phyloP scores from a whole-genome alignment of 2,113 vertebrate species.

The Lynx canadensis region DNA sequence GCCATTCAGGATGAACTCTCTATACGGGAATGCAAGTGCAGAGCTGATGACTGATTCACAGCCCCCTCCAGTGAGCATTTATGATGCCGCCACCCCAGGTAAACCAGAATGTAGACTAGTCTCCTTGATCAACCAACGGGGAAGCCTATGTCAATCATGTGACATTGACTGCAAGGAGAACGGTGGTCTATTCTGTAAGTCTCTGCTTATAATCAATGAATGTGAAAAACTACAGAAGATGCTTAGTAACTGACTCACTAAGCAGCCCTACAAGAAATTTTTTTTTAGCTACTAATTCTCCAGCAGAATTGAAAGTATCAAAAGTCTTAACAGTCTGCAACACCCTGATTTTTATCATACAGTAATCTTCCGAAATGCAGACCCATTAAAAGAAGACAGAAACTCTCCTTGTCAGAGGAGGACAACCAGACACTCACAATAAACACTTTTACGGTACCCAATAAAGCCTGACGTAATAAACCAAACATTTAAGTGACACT shows the following conservation, averaged over 20 bases:
- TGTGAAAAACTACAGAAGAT: background rate
- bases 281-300: conserved; percentile 34
- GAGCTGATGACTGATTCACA: background rate
- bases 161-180: background rate
- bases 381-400: conserved; percentile 55
- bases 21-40: background rate
- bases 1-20: background rate
- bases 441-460: conserved; percentile 33
- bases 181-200: background rate
- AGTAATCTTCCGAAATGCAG: conserved; percentile 24
- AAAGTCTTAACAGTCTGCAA: background rate
- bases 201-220: background rate
- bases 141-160: background rate
- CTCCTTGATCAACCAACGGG: background rate
- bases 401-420: conserved; percentile 16
- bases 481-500: conserved; percentile 41
- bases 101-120: background rate
- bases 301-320: background rate
- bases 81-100: background rate
- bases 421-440: conserved; percentile 51
- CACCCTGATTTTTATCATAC: background rate
- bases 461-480: conserved; percentile 61
- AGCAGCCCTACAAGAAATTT: background rate
- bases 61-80: background rate
- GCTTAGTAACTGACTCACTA: background rate